These are phyloP conservation scores for Acleris sparsana DNA, from an alignment of 2,888 invertebrate genomes.

Conservation along the genomic window DNA sequence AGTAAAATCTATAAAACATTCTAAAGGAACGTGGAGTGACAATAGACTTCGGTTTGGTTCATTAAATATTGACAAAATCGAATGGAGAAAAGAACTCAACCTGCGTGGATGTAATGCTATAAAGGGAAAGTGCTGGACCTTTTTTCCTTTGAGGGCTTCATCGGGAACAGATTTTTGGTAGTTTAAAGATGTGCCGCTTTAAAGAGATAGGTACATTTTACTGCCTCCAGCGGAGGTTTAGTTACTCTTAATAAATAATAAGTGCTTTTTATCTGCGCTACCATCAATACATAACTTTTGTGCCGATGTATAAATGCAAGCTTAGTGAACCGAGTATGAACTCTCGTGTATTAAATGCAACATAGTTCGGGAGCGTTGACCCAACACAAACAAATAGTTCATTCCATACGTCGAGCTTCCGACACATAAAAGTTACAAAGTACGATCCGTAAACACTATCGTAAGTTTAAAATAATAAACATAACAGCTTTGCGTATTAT, in stretches of 20 bases:
- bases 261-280: not conserved
- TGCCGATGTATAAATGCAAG: conserved; percentile 36
- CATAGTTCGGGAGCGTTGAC: conserved; percentile 64
- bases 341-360: conserved; percentile 50
- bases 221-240: not conserved
- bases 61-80: no score
- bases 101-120: conserved; percentile 13
- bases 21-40: not conserved
- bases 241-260: not conserved
- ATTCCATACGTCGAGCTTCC: conserved; percentile 56
- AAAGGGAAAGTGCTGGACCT: conserved; percentile 10
- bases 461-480: conserved; percentile 31
- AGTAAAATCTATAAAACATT: no score
- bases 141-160: not conserved
- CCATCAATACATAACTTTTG: not conserved
- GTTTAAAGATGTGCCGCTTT: no score
- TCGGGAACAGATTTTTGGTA: no score
- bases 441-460: conserved; percentile 48
- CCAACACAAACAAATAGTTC: conserved; percentile 66
- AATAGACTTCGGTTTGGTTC: no score
- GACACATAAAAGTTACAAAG: conserved; percentile 59
- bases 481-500: not conserved
- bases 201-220: no score
- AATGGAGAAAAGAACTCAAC: conserved; percentile 15
- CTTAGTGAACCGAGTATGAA: conserved; percentile 44